Evolutionary conservation across 2,113 vertebrate genomes (phyloP).

Genomic region (Petroica traversi): DNA sequence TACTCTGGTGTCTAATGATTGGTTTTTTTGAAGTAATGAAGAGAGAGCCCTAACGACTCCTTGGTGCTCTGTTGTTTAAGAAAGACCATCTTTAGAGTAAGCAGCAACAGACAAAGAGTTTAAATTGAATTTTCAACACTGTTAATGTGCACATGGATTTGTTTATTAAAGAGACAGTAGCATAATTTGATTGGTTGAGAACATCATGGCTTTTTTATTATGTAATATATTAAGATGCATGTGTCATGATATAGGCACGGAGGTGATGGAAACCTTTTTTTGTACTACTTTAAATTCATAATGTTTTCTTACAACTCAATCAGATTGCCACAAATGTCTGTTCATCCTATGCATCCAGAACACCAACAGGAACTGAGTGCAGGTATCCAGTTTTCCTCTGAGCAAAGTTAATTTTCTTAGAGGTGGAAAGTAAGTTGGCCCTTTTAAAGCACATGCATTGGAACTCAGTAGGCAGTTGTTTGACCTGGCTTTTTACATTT

Average conservation of each 20-base stretch:
- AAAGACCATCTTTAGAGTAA: slow-evolving; percentile 98
- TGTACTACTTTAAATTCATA: slow-evolving; percentile 13
- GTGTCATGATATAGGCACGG: slow-evolving; percentile 8
- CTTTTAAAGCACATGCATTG: neutral
- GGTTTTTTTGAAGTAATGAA: slow-evolving; percentile 99
- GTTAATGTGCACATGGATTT: slow-evolving; percentile 91
- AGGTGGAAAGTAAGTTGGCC: neutral
- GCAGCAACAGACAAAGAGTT: slow-evolving; percentile 96
- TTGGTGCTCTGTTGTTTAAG: slow-evolving; percentile 99
- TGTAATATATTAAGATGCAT: slow-evolving; percentile 70
- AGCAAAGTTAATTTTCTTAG: slow-evolving; percentile 25
- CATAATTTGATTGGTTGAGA: slow-evolving; percentile 85
- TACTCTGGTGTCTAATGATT: slow-evolving; percentile 99
- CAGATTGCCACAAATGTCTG: slow-evolving; percentile 41
- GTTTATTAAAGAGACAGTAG: slow-evolving; percentile 90
- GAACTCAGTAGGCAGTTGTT: neutral
- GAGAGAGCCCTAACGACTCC: slow-evolving; percentile 99
- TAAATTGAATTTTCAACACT: slow-evolving; percentile 98
- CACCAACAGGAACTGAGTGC: neutral
- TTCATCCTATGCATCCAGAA: slow-evolving; percentile 32
- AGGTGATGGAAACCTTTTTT: slow-evolving; percentile 31
- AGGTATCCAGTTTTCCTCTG: neutral
- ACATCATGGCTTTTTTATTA: slow-evolving; percentile 82
- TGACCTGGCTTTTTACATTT: neutral
- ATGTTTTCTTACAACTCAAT: slow-evolving; percentile 17